These are phyloP conservation scores for Synaphobranchus kaupii DNA, from an alignment of 2,797 vertebrate genomes.

Conservation along the genomic window DNA sequence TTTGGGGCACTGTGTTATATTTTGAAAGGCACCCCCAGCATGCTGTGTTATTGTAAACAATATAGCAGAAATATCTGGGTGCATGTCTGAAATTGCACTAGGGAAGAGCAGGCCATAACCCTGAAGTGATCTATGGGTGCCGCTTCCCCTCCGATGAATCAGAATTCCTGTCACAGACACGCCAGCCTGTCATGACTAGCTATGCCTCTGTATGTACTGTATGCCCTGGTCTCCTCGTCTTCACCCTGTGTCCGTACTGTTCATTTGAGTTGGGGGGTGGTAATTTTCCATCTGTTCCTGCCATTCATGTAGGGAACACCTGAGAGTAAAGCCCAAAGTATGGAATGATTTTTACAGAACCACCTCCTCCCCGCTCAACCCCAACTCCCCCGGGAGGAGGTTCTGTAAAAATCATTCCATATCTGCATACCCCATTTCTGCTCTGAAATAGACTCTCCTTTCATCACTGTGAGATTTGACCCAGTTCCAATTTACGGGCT, in stretches of 20 bases:
- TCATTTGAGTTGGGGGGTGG: neutral
- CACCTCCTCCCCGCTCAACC: neutral
- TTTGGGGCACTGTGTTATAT: neutral
- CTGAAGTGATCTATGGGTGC: neutral
- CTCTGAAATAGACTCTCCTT: slow-evolving; percentile 44
- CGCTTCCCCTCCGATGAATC: neutral
- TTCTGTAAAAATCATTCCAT: slow-evolving; percentile 5
- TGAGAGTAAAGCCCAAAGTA: neutral
- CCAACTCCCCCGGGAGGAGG: neutral
- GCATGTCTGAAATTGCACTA: neutral
- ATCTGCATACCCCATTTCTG: neutral
- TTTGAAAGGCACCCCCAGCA: neutral
- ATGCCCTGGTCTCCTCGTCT: slow-evolving; percentile 43
- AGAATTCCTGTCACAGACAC: slow-evolving; percentile 4
- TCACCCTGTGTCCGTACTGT: slow-evolving; percentile 28
- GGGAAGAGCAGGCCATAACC: neutral
- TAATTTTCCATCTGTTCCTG: slow-evolving; percentile 61
- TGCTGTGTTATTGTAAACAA: neutral
- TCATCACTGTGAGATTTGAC: slow-evolving; percentile 54
- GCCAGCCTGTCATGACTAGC: neutral
- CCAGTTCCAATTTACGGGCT: slow-evolving; percentile 39
- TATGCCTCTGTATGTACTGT: slow-evolving; percentile 9
- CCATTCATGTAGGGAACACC: slow-evolving; percentile 49
- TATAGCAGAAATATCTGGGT: neutral
- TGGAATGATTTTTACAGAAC: no score